phyloP scores from a whole-genome alignment of 1,140 invertebrate genomes.

The Orchestia grillus region DNA sequence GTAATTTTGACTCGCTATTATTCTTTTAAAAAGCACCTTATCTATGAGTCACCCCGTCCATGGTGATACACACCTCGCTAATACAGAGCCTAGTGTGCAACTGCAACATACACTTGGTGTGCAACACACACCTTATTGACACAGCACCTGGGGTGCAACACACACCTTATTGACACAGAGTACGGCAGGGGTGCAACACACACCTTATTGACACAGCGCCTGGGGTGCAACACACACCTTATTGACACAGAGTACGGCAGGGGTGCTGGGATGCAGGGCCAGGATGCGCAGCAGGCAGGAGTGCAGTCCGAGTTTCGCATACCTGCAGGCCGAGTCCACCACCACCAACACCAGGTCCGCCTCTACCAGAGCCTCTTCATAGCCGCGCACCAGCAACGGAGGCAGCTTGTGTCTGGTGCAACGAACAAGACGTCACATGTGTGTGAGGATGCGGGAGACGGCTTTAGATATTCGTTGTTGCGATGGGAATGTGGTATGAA shows the following conservation, averaged over 20 bases:
- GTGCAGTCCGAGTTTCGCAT: slow-evolving; percentile 79
- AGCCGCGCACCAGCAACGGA: slow-evolving; percentile 78
- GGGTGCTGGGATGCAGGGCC: slow-evolving; percentile 76
- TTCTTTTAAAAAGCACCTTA: no score
- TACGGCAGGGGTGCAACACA: slow-evolving; percentile 77
- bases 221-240: slow-evolving; percentile 81
- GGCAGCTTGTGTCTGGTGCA: slow-evolving; percentile 72
- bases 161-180: slow-evolving; percentile 89
- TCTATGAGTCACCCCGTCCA: no score
- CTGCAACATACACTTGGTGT: no score
- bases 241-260: slow-evolving; percentile 87
- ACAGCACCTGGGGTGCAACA: neutral
- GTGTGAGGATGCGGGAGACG: no score
- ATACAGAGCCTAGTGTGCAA: no score
- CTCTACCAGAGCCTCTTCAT: slow-evolving; percentile 77
- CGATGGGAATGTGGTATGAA: no score
- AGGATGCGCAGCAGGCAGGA: slow-evolving; percentile 80
- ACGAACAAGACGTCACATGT: neutral
- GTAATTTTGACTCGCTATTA: no score
- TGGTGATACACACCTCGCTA: no score
- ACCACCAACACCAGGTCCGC: slow-evolving; percentile 89
- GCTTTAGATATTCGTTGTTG: no score
- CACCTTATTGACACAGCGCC: neutral
- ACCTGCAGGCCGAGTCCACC: slow-evolving; percentile 85
- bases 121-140: neutral